Conservation (phyloP, 2,113 vertebrate genomes). For the Danio rerio region GRCz12tu NC_133180.1:33899001-33899500, state of each 20-base stretch:
- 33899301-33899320: constrained; percentile 39
- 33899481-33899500: constrained; percentile 63
- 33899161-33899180: constrained; percentile 66
- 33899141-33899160: constrained; percentile 83
- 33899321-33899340: constrained; percentile 37
- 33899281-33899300: constrained; percentile 21
- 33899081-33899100: constrained; percentile 70
- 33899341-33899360: constrained; percentile 56
- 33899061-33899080: not conserved
- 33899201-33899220: constrained; percentile 3
- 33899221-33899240: not conserved
- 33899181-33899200: constrained; percentile 58
- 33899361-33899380: constrained; percentile 50
- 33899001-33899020: no score
- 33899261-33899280: constrained; percentile 61
- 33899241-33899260: not conserved
- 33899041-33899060: not conserved
- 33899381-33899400: constrained; percentile 55
- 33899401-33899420: constrained; percentile 68
- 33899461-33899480: constrained; percentile 54
- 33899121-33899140: constrained; percentile 89
- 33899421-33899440: constrained; percentile 78
- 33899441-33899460: constrained; percentile 58
- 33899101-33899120: constrained; percentile 86
- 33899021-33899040: no score